Conservation (phyloP, 2,888 invertebrate species). For the Anorthoa munda region DNA sequence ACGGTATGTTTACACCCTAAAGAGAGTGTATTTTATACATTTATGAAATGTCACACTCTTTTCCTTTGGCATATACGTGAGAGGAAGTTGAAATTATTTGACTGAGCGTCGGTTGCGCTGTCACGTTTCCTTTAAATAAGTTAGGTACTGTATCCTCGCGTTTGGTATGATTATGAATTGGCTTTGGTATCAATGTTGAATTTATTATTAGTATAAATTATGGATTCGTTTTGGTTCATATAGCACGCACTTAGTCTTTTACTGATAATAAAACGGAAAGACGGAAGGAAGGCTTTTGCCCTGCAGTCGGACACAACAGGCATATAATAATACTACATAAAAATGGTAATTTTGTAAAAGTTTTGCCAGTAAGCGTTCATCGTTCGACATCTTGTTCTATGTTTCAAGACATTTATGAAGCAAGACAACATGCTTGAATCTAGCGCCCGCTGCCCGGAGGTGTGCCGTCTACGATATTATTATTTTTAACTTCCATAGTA, state of each 20-base stretch:
- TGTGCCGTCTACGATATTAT: too few species aligned
- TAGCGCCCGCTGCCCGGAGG: too few species aligned
- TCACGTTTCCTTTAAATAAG: conserved; percentile 52
- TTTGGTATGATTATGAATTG: conserved; percentile 42
- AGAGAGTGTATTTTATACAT: conserved; percentile 44
- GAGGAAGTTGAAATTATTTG: conserved; percentile 36
- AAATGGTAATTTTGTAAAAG: too few species aligned
- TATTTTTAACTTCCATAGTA: too few species aligned
- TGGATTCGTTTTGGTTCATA: neutral
- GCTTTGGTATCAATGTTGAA: conserved; percentile 18
- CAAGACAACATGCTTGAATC: too few species aligned
- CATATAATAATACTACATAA: too few species aligned
- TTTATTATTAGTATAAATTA: conserved; percentile 6
- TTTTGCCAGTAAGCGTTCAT: too few species aligned
- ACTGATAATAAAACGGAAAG: too few species aligned
- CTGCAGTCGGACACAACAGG: too few species aligned
- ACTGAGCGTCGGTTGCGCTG: conserved; percentile 17
- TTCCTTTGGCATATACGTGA: conserved; percentile 45
- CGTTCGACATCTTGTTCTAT: too few species aligned
- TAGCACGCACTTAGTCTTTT: neutral
- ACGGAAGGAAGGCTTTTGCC: too few species aligned
- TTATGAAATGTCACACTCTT: conserved; percentile 51
- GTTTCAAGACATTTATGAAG: too few species aligned
- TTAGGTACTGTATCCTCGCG: conserved; percentile 23
- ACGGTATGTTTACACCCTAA: conserved; percentile 28